These are phyloP conservation scores for Thinocorus orbignyianus DNA, from an alignment of 2,113 vertebrate genomes.

Conservation along the genomic window DNA sequence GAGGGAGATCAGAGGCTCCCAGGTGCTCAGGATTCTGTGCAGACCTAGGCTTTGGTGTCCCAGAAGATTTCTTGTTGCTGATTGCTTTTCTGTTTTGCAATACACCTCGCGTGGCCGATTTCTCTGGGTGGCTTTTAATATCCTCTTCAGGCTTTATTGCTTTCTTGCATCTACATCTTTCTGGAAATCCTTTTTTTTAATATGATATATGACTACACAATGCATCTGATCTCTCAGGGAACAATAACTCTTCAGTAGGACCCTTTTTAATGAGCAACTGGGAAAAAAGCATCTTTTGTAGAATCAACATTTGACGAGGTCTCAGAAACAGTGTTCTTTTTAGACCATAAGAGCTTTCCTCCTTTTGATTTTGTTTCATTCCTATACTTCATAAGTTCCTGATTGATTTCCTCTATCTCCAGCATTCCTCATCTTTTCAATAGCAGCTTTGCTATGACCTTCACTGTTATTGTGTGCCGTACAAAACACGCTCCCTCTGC, in stretches of 20 bases:
- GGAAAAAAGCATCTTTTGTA: background rate
- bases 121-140: background rate
- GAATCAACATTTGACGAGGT: background rate
- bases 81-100: background rate
- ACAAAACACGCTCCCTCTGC: background rate
- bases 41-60: background rate
- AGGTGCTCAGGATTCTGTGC: background rate
- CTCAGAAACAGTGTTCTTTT: background rate
- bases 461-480: background rate
- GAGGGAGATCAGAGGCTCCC: background rate
- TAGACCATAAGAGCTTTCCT: background rate
- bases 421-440: background rate
- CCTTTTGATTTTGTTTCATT: background rate
- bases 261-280: background rate
- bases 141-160: background rate
- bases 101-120: background rate
- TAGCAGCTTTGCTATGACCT: background rate
- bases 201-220: background rate
- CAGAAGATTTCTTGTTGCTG: background rate
- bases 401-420: background rate
- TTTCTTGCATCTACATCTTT: background rate
- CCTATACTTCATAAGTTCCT: background rate
- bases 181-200: background rate
- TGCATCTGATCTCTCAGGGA: background rate
- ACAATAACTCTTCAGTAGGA: background rate